Conservation (phyloP, 2,888 invertebrate species). For the Alsophila aescularia region DNA sequence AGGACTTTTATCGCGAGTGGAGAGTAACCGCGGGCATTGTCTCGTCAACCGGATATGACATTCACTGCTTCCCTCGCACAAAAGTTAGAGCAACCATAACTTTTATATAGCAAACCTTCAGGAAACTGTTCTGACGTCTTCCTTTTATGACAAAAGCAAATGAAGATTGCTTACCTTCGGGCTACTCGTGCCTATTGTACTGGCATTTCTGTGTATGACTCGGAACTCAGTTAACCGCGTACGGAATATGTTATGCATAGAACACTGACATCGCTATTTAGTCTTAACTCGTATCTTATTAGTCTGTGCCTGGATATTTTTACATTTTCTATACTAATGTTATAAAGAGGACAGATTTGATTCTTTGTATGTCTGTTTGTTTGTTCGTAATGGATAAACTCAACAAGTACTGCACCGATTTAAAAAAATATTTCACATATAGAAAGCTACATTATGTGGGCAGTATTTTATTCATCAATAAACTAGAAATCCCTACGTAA, state of each 20-base stretch:
- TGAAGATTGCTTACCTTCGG: slow-evolving; percentile 31
- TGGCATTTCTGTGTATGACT: slow-evolving; percentile 15
- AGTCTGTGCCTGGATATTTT: no score
- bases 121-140: slow-evolving; percentile 32
- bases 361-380: no score
- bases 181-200: slow-evolving; percentile 23
- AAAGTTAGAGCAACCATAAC: slow-evolving; percentile 38
- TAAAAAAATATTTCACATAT: no score
- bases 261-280: background rate
- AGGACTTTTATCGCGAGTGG: slow-evolving; percentile 38
- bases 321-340: no score
- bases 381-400: no score
- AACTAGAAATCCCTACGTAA: no score
- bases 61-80: slow-evolving; percentile 37
- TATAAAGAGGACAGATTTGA: no score
- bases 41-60: slow-evolving; percentile 42
- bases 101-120: slow-evolving; percentile 31
- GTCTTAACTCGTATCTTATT: background rate
- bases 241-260: slow-evolving; percentile 5
- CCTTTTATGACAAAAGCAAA: slow-evolving; percentile 30
- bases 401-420: no score
- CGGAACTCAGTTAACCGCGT: slow-evolving; percentile 12
- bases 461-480: no score
- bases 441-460: no score
- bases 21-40: slow-evolving; percentile 42